Base-by-base conservation (phyloP, 2,888 invertebrate species). In the Malachius bipustulatus region DNA sequence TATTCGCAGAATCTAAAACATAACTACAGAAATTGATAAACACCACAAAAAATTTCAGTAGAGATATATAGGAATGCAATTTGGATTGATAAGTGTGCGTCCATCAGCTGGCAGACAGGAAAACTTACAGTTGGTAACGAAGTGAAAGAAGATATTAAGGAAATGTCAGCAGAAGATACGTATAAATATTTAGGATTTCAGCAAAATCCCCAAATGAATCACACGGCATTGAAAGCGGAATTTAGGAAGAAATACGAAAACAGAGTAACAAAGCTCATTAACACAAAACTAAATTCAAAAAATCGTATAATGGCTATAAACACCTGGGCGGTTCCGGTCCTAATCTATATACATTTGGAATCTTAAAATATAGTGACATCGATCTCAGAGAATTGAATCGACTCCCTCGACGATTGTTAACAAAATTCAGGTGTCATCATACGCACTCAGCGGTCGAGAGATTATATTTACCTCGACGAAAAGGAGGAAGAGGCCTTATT, bases 231-330 rank as follows among this genome's bases (percentile, higher is more conserved):
- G n/a, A 19, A 19, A n/a, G 6, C 6, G n/a, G n/a, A 19, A n/a
- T 19, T 19, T n/a, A 6, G n/a, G 24, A n/a, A 19, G 24, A 19
- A 19, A 19, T 19, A 19, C n/a, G n/a, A n/a, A n/a, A 19, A 19
- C 6, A 6, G 24, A 19, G 24, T 19, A 6, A 19, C 24, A n/a
- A 19, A 19, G 24, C 24, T 19, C 24, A 19, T 19, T 8, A 19
- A 19, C n/a, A 19, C 24, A 8, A 19, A 19, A n/a, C 24, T 19
- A 8, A 8, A 6, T n/a, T 6, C 6, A 19, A n/a, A n/a, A 8
- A 19, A 19, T n/a, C 24, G 6, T n/a, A 8, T 6, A 8, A n/a
- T n/a, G 6, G 24, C n/a, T 19, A 19, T 19, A 6, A 19, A 19
- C 24, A 8, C 24, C 6, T 19, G 24, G 24, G 24, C 24, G 24